Conservation (phyloP, 2,888 invertebrate species). For the Eupeodes latifasciatus region DNA sequence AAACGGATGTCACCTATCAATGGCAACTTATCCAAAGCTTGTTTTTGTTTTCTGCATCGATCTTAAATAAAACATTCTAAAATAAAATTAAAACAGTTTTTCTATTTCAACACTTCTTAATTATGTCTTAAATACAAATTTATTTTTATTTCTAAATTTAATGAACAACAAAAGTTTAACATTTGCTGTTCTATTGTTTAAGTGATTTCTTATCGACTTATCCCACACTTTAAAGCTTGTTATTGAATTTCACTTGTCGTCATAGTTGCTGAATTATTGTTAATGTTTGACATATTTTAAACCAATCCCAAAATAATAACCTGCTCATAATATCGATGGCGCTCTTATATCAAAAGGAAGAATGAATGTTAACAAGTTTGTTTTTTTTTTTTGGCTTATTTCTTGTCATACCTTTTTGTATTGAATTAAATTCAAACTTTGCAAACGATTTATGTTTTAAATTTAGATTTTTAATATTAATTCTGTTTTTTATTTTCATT, state of each 20-base stretch:
- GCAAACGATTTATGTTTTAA: slow-evolving; percentile 7
- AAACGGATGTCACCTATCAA: too few species aligned
- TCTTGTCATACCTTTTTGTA: too few species aligned
- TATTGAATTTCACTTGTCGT: background rate
- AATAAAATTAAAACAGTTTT: background rate
- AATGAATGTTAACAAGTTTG: too few species aligned
- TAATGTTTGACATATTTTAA: background rate
- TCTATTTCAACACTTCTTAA: background rate
- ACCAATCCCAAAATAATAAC: background rate
- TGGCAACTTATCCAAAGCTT: too few species aligned
- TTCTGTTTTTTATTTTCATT: background rate
- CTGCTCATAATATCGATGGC: background rate
- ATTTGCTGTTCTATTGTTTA: background rate
- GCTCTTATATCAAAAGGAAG: too few species aligned
- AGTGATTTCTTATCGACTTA: background rate
- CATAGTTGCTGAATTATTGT: too few species aligned
- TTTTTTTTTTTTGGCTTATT: too few species aligned
- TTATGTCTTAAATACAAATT: background rate
- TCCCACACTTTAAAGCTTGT: background rate
- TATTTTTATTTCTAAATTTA: background rate
- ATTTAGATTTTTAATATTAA: background rate
- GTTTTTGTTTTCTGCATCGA: too few species aligned
- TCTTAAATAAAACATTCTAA: background rate
- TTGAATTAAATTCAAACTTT: too few species aligned
- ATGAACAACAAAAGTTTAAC: background rate